phyloP scores from a whole-genome alignment of 2,113 vertebrate species.

The Leucopternis melanops region DNA sequence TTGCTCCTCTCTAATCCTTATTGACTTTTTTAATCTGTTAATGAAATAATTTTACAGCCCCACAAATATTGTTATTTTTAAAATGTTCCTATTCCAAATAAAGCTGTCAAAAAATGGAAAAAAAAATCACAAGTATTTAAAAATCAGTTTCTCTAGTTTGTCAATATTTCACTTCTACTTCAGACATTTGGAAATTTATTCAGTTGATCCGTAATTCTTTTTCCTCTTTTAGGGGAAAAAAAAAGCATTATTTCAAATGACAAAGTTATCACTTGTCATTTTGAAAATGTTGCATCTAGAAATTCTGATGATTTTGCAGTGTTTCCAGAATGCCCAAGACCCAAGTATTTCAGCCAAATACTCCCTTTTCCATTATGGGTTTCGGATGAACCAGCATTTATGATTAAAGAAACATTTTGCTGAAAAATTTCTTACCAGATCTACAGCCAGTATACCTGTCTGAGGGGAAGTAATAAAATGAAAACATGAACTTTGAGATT shows the following conservation, averaged over 20 bases:
- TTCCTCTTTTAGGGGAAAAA: background rate
- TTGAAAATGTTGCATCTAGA: background rate
- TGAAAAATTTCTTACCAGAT: background rate
- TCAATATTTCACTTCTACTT: background rate
- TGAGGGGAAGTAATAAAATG: background rate
- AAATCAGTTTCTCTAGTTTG: background rate
- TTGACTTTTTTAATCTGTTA: background rate
- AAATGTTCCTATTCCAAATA: background rate
- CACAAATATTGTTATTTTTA: background rate
- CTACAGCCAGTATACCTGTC: background rate
- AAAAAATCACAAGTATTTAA: background rate
- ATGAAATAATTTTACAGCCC: background rate
- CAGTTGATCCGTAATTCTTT: background rate
- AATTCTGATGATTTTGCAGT: background rate
- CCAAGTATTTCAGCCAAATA: background rate
- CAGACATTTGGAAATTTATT: background rate
- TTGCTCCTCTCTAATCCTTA: background rate
- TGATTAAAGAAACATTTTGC: background rate
- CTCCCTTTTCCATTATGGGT: background rate
- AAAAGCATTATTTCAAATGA: background rate
- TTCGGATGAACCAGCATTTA: background rate
- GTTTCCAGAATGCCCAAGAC: background rate
- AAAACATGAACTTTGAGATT: background rate
- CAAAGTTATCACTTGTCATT: background rate
- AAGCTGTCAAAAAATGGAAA: background rate